Conservation (phyloP, 2,113 vertebrate genomes). For the Corythoichthys haematopterus region DNA sequence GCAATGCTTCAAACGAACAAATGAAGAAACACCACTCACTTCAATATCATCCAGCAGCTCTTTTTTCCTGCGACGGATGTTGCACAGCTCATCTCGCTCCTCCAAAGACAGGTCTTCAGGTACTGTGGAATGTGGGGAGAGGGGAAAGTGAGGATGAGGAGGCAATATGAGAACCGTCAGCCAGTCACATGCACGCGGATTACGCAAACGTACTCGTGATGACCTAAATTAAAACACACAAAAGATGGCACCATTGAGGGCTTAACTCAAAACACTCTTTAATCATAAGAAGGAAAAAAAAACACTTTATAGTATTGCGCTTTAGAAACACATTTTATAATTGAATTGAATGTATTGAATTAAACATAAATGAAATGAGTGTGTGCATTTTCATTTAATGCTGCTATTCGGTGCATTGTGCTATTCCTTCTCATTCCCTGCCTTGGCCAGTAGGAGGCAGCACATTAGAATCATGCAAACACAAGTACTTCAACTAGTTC, state of each 20-base stretch:
- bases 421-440: too few species aligned
- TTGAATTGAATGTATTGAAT: neutral
- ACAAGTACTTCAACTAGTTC: too few species aligned
- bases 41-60: constrained; percentile 97
- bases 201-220: constrained; percentile 46
- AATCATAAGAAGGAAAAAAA: neutral
- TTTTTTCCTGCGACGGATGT: constrained; percentile 93
- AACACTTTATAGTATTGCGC: neutral
- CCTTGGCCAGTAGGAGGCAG: too few species aligned
- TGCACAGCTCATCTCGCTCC: constrained; percentile 90
- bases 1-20: neutral
- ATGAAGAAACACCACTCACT: constrained; percentile 68
- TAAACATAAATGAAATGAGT: too few species aligned
- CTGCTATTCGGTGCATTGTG: neutral
- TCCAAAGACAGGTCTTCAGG: constrained; percentile 90
- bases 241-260: constrained; percentile 2
- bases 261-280: too few species aligned
- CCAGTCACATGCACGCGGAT: constrained; percentile 44
- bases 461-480: too few species aligned
- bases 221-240: constrained; percentile 43
- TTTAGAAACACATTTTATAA: neutral
- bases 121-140: constrained; percentile 66
- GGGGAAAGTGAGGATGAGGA: neutral
- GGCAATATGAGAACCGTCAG: constrained; percentile 32
- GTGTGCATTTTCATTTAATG: neutral